Base-by-base conservation (phyloP, 1,140 invertebrate genomes). In the Hormaphis cornu region DNA sequence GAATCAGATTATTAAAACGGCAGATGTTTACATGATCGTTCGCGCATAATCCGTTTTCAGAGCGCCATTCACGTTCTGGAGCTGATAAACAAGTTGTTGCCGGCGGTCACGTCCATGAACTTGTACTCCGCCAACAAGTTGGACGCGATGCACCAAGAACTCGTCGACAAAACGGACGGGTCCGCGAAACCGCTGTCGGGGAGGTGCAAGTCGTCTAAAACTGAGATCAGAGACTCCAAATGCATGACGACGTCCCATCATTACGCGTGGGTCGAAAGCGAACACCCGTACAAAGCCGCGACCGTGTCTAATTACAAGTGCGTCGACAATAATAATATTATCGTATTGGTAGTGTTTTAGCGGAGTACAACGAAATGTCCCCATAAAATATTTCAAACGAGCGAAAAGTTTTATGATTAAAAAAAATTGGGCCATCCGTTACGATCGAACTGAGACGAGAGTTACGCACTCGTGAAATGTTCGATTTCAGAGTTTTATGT, bases 241-340 rank as follows among this genome's bases (percentile, higher is more conserved):
- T 69, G 75, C 12, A 82, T 79, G 48, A 87, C 89, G 10, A 91
- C 89, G 1, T 89, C 88, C 72, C 84, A 88, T 74, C 90, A 94
- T 80, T 95, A 95, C 76, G 89, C 92, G 10, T 87, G 93, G 82
- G 85, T 97, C 9, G 94, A 98, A 80, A 96, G 93, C 78, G 92
- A 95, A 37, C 96, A 98, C 83, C 96, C 95, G 0, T 98, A 98
- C 79, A 93, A 93, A 79, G 87, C 90, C 42, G 89, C 93, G 4
- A 86, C 87, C 54, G 89, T 96, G 14, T 87, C 86, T 40, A 90
- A 90, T 80, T 95, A 93, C 78, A 85, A 85, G 89, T 89, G 75
- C 24, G 26, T 73, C 70, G 20, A 24, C 20, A n/a, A n/a, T n/a
- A n/a, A n/a, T n/a, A n/a, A n/a, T n/a, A n/a, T n/a, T n/a, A n/a